Conservation (phyloP, 1,140 invertebrate species). For the Camponotus vicinus region DNA sequence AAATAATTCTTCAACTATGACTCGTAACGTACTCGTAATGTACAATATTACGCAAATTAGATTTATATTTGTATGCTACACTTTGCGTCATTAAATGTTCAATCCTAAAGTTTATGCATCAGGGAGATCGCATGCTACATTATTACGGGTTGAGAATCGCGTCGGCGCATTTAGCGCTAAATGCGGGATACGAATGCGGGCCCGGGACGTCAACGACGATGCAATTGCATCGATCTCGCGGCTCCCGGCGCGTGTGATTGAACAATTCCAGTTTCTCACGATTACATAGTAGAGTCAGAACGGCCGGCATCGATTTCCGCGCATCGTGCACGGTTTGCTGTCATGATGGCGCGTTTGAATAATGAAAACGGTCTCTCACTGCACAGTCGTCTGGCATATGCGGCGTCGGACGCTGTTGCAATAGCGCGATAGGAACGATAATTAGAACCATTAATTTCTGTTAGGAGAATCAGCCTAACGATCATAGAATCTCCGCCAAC, state of each 20-base stretch:
- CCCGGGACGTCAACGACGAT: slow-evolving; percentile 38
- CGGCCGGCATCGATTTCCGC: slow-evolving; percentile 35
- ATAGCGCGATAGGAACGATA: slow-evolving; percentile 25
- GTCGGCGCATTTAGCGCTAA: slow-evolving; percentile 11
- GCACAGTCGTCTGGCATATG: not conserved
- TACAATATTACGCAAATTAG: not conserved
- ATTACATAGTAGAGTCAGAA: slow-evolving; percentile 18
- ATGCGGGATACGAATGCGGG: slow-evolving; percentile 32
- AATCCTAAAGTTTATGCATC: not conserved
- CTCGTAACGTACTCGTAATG: too few relatives aligned
- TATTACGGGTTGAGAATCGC: slow-evolving; percentile 36
- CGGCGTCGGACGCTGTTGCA: slow-evolving; percentile 5
- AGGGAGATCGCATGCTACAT: not conserved
- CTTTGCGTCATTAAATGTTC: not conserved
- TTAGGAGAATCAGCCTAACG: not conserved
- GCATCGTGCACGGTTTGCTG: slow-evolving; percentile 13
- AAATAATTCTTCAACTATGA: too few relatives aligned
- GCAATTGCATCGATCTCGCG: slow-evolving; percentile 50
- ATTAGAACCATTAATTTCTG: slow-evolving; percentile 45
- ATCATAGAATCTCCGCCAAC: not conserved
- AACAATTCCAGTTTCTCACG: slow-evolving; percentile 56
- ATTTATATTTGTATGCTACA: not conserved
- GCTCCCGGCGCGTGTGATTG: slow-evolving; percentile 41
- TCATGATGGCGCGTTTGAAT: slow-evolving; percentile 37
- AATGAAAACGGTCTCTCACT: slow-evolving; percentile 46